Evolutionary conservation across 2,797 vertebrate species (phyloP).

Genomic region (Halcyon badia): DNA sequence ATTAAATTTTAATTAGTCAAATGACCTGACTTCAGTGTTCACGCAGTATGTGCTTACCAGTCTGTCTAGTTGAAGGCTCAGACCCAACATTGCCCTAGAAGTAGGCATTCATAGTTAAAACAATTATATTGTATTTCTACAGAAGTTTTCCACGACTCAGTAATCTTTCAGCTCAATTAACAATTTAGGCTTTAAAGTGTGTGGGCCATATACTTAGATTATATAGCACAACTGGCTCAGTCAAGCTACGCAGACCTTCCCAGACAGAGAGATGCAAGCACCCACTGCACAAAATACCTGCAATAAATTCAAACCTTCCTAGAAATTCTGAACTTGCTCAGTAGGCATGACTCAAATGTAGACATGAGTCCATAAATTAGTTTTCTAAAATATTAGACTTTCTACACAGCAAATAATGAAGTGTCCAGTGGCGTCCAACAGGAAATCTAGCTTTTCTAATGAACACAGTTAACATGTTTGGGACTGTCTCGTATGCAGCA

Average conservation of each 20-base stretch:
- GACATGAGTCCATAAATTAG: not conserved
- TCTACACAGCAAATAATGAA: not conserved
- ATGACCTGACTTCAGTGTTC: not conserved
- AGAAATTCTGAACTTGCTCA: not conserved
- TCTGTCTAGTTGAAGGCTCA: not conserved
- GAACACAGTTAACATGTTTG: not conserved
- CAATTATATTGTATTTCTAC: not conserved
- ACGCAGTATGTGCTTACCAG: fast-evolving
- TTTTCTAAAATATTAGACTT: not conserved
- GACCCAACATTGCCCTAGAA: not conserved
- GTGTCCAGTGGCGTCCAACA: not conserved
- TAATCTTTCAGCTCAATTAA: not conserved
- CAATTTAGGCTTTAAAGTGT: not conserved
- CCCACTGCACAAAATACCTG: not conserved
- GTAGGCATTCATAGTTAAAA: not conserved
- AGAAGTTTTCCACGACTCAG: not conserved
- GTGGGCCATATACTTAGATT: not conserved
- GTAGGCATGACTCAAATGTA: not conserved
- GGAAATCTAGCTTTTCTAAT: not conserved
- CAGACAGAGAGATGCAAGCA: not conserved
- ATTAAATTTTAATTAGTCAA: not conserved
- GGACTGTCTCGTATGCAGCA: not conserved
- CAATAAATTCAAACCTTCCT: not conserved
- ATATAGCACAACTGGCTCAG: not conserved
- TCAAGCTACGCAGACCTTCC: not conserved